Conservation (phyloP, 2,888 invertebrate genomes). For the Automeris io region DNA sequence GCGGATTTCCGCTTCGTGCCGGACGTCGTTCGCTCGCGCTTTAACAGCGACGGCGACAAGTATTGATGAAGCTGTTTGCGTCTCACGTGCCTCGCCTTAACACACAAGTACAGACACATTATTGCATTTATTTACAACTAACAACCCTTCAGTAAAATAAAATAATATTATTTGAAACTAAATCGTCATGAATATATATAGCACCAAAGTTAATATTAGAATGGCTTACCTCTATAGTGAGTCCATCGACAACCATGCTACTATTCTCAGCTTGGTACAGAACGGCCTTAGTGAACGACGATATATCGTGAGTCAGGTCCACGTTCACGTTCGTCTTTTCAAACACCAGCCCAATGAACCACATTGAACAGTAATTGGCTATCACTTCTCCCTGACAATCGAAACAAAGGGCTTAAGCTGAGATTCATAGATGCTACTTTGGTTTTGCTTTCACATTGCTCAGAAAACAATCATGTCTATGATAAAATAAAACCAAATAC, state of each 20-base stretch:
- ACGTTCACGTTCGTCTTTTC: slow-evolving; percentile 92
- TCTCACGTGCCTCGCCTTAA: slow-evolving; percentile 92
- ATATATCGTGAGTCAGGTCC: slow-evolving; percentile 95
- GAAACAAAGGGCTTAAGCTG: no score
- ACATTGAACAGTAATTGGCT: slow-evolving; percentile 87
- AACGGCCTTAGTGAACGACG: slow-evolving; percentile 92
- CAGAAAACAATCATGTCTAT: no score
- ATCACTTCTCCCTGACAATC: slow-evolving; percentile 60
- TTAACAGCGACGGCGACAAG: slow-evolving; percentile 81
- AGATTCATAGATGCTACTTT: no score
- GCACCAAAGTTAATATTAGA: no score
- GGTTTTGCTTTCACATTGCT: no score
- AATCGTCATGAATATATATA: no score
- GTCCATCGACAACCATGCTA: slow-evolving; percentile 83
- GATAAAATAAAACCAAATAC: no score
- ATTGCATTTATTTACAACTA: no score
- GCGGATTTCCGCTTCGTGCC: slow-evolving; percentile 44
- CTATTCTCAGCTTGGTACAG: slow-evolving; percentile 84
- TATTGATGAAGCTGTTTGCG: slow-evolving; percentile 86
- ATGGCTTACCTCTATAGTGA: slow-evolving; percentile 80
- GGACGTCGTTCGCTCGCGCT: slow-evolving; percentile 83
- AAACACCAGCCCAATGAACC: slow-evolving; percentile 98
- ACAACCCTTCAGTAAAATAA: no score
- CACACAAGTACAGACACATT: no score
- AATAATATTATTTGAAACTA: no score